Percentiles rank a stretch among this genome's conserved stretches.
phyloP scores from a whole-genome alignment of 1,140 invertebrate genomes.

The Alviniconcha marisindica region DNA sequence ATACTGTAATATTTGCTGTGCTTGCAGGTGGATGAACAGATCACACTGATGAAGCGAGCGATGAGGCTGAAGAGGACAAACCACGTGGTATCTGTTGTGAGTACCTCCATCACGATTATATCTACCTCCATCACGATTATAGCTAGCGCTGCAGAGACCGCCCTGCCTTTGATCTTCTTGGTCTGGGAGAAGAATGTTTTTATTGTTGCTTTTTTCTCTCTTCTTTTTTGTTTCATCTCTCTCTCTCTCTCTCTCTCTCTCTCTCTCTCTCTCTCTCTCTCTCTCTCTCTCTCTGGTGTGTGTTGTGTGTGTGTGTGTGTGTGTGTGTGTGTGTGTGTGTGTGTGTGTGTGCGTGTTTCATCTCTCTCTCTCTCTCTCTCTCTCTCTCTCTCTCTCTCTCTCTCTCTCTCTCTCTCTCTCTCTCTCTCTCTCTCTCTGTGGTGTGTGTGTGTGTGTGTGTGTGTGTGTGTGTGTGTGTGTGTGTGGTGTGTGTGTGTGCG shows the following conservation, averaged over 20 bases:
- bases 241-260: not conserved
- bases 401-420: too few species aligned
- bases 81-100: conserved; percentile 54
- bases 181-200: too few species aligned
- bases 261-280: not conserved
- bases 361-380: too few species aligned
- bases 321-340: not conserved
- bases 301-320: not conserved
- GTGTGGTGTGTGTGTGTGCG: conserved; percentile 13
- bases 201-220: too few species aligned
- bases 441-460: not conserved
- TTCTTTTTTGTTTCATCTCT: too few species aligned
- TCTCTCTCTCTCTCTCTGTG: too few species aligned
- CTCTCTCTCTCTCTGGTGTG: not conserved
- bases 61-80: conserved; percentile 46
- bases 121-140: too few species aligned
- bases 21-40: conserved; percentile 49
- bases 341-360: not conserved
- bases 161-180: too few species aligned
- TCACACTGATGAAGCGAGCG: conserved; percentile 50
- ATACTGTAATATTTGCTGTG: too few species aligned
- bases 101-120: too few species aligned
- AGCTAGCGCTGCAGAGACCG: too few species aligned
- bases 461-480: not conserved
- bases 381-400: too few species aligned